These are phyloP conservation scores for Andrena haemorrhoa DNA, from an alignment of 2,888 invertebrate species.

Conservation along the genomic window DNA sequence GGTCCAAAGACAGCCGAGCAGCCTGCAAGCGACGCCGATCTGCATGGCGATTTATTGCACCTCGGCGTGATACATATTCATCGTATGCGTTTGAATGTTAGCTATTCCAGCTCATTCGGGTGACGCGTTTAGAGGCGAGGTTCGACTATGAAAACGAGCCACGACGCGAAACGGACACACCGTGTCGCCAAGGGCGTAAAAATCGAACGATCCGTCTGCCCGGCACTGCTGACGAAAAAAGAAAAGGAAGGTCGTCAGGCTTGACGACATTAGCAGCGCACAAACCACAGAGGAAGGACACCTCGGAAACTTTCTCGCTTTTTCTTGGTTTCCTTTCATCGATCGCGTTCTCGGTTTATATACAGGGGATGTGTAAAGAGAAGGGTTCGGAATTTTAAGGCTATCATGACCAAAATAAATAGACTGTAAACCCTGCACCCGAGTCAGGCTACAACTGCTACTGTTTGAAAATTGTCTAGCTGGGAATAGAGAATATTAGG, in stretches of 20 bases:
- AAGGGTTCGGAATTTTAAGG: neutral
- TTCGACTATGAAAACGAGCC: slow-evolving; percentile 16
- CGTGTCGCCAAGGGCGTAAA: slow-evolving; percentile 49
- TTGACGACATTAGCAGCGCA: slow-evolving; percentile 35
- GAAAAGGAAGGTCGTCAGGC: slow-evolving; percentile 58
- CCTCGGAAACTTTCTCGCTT: neutral
- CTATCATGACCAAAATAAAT: neutral
- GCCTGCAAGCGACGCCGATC: slow-evolving; percentile 10
- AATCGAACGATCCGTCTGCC: slow-evolving; percentile 41
- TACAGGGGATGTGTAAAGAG: neutral
- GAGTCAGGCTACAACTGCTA: neutral
- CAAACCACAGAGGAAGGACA: slow-evolving; percentile 29
- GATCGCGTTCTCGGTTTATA: neutral
- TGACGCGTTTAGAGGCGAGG: slow-evolving; percentile 2
- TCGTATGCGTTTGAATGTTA: slow-evolving; percentile 14
- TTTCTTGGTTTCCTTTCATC: slow-evolving; percentile 16
- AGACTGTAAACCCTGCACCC: neutral
- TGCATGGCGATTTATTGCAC: slow-evolving; percentile 40
- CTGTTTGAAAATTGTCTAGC: neutral
- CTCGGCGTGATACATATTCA: slow-evolving; percentile 44
- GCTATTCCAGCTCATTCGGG: slow-evolving; percentile 18
- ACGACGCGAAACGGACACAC: slow-evolving; percentile 30
- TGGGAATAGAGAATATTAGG: too few species aligned
- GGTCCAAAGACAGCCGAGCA: slow-evolving; percentile 17
- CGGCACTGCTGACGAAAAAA: slow-evolving; percentile 5